Conservation (phyloP, 2,888 invertebrate genomes). For the Oscheius sp. region DNA sequence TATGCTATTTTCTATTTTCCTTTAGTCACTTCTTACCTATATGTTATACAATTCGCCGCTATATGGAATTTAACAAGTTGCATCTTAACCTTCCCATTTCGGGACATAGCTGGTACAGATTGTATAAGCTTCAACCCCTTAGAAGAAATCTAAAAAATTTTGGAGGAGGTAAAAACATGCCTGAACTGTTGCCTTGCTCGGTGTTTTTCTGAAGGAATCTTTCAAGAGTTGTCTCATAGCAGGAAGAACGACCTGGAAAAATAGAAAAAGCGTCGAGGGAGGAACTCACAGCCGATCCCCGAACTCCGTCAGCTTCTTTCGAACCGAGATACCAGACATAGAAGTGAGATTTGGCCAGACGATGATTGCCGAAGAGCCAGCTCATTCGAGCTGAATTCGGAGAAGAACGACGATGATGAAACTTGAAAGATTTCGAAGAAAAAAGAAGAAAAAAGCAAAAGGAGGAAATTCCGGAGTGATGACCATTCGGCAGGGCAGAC, state of each 20-base stretch:
- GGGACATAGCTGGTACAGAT: conserved; percentile 74
- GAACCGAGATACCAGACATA: conserved; percentile 80
- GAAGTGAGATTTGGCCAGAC: conserved; percentile 72
- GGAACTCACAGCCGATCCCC: neutral
- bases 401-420: neutral
- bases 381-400: conserved; percentile 34
- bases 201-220: conserved; percentile 55
- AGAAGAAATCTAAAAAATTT: conserved; percentile 75
- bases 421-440: neutral
- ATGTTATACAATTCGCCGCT: conserved; percentile 90
- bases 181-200: conserved; percentile 67
- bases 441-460: conserved; percentile 8
- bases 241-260: conserved; percentile 56
- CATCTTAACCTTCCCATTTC: conserved; percentile 70
- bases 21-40: conserved; percentile 35
- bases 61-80: conserved; percentile 88
- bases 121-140: conserved; percentile 94
- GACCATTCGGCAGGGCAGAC: conserved; percentile 22
- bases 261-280: neutral
- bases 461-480: conserved; percentile 19
- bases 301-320: conserved; percentile 17
- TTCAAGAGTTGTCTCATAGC: conserved; percentile 61
- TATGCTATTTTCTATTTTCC: conserved; percentile 71
- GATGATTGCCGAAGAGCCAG: conserved; percentile 52
- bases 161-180: conserved; percentile 40